Conservation (phyloP, 2,888 invertebrate genomes). For the Andricus quercusramuli region DNA sequence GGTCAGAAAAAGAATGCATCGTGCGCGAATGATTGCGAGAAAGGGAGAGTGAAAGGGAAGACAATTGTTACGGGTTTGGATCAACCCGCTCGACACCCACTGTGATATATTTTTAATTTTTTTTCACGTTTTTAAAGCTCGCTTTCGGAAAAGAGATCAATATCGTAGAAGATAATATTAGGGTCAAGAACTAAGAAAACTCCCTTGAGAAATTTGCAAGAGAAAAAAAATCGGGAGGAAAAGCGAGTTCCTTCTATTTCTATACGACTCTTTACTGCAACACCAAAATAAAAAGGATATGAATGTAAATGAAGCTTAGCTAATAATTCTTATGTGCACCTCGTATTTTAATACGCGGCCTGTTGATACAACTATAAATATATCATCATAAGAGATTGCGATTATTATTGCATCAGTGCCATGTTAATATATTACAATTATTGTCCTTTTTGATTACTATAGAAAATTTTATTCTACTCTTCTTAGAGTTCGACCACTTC, state of each 20-base stretch:
- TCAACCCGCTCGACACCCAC: constrained; percentile 55
- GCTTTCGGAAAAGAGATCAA: constrained; percentile 32
- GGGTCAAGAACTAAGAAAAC: background rate
- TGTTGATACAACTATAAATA: constrained; percentile 57
- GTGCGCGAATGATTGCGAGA: constrained; percentile 23
- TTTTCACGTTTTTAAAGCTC: constrained; percentile 42
- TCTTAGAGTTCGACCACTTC: constrained; percentile 13
- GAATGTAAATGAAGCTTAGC: constrained; percentile 52
- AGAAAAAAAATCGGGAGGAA: constrained; percentile 21
- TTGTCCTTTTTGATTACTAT: constrained; percentile 27
- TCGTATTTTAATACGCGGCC: constrained; percentile 54
- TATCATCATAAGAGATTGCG: constrained; percentile 44
- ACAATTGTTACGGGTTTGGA: constrained; percentile 43
- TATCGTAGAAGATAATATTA: constrained; percentile 2
- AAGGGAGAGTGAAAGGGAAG: constrained; percentile 25
- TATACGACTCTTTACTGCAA: constrained; percentile 58
- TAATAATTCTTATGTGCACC: constrained; percentile 50
- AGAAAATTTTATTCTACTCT: constrained; percentile 11
- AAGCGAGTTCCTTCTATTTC: constrained; percentile 58
- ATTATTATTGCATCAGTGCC: constrained; percentile 26
- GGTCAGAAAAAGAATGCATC: constrained; percentile 28
- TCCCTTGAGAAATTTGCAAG: background rate
- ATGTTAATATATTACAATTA: constrained; percentile 27
- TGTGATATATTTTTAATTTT: constrained; percentile 52
- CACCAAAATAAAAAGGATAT: constrained; percentile 55